Percentiles rank a stretch among this genome's conserved stretches.
Evolutionary conservation across 2,113 vertebrate genomes (phyloP).

Genomic region (Onychostoma macrolepis): DNA sequence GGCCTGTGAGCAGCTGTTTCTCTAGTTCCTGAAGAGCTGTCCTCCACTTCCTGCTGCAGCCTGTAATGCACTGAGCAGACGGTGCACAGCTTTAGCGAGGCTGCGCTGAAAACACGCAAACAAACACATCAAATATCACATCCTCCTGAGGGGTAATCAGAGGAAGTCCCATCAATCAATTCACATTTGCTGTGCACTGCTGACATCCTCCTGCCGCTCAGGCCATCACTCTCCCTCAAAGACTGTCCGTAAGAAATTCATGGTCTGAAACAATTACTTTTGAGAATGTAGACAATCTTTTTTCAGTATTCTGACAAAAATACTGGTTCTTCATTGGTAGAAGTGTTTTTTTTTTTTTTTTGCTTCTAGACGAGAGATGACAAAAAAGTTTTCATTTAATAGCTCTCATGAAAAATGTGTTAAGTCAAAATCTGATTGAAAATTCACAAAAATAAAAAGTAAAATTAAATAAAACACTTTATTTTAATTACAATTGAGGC

Average conservation of each 20-base stretch:
- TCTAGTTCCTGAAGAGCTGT: conserved; percentile 22
- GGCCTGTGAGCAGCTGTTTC: conserved; percentile 53
- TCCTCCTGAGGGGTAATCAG: conserved; percentile 13
- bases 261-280: conserved; percentile 3
- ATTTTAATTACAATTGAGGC: no score
- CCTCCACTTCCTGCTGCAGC: conserved; percentile 11
- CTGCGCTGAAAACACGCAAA: not conserved
- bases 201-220: conserved; percentile 19
- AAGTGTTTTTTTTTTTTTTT: not conserved
- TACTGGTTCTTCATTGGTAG: not conserved
- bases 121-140: conserved; percentile 16
- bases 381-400: no score
- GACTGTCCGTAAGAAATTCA: conserved; percentile 1
- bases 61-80: conserved; percentile 40
- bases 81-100: not conserved
- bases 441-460: no score
- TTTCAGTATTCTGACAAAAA: no score
- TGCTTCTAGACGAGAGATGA: not conserved
- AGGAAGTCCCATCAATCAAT: conserved; percentile 24
- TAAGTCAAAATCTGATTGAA: no score
- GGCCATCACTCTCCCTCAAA: not conserved
- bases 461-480: no score
- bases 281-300: not conserved
- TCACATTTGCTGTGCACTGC: not conserved
- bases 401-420: no score